phyloP scores from a whole-genome alignment of 2,888 invertebrate species.

The Phortica okadai region DNA sequence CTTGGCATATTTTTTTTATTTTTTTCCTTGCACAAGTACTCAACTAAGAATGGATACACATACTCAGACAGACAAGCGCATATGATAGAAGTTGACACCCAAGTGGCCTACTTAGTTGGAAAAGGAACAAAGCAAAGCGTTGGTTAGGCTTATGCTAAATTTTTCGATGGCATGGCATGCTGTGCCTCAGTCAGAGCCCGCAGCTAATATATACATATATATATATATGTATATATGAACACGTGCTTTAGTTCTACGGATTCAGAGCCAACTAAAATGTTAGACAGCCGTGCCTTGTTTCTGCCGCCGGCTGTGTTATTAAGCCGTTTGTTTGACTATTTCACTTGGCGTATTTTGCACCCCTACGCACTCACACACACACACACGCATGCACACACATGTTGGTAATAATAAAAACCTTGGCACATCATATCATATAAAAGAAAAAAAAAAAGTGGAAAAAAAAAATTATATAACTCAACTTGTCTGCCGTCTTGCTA shows the following conservation, averaged over 20 bases:
- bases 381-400: background rate
- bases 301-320: slow-evolving; percentile 13
- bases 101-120: background rate
- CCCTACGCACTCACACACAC: background rate
- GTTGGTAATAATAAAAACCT: background rate
- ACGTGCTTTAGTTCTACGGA: background rate
- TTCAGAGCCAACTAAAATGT: background rate
- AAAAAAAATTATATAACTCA: background rate
- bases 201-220: background rate
- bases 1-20: background rate
- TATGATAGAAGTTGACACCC: background rate
- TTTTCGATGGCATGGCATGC: background rate
- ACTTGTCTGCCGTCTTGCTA: background rate
- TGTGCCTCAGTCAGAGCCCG: slow-evolving; percentile 4
- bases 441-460: background rate
- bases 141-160: slow-evolving; percentile 7
- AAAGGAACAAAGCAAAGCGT: background rate
- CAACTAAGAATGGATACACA: background rate
- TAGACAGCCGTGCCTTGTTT: background rate
- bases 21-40: no score
- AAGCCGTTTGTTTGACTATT: slow-evolving; percentile 18
- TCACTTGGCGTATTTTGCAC: background rate
- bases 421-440: background rate
- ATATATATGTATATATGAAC: background rate
- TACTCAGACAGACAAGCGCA: background rate